A percentile compares a stretch with the other conserved stretches of the same genome.
These are phyloP conservation scores for Batillaria attramentaria DNA, from an alignment of 1,140 invertebrate species.

Conservation along the genomic window DNA sequence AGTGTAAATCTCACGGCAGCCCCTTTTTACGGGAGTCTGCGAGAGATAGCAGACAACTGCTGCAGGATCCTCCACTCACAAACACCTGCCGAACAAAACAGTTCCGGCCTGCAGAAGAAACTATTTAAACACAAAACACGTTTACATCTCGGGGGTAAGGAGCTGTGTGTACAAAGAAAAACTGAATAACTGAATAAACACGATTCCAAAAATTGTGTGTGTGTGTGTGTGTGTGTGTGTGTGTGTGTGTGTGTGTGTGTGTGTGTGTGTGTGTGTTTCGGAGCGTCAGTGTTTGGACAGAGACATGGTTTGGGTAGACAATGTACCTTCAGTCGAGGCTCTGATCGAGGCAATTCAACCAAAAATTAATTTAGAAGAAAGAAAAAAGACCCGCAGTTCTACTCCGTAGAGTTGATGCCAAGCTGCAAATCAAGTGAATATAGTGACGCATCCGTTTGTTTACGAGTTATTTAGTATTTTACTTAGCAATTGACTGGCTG, in stretches of 20 bases:
- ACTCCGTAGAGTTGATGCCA: too few species aligned
- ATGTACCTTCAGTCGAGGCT: not conserved
- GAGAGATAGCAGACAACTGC: too few species aligned
- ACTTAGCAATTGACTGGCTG: too few species aligned
- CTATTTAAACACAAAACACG: too few species aligned
- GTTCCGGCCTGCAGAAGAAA: too few species aligned
- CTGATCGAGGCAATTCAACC: not conserved
- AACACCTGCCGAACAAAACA: too few species aligned
- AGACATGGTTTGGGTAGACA: not conserved
- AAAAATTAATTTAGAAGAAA: not conserved
- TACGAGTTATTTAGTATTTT: too few species aligned
- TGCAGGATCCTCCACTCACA: too few species aligned
- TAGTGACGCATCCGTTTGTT: not conserved
- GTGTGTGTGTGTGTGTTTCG: not conserved
- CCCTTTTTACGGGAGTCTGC: too few species aligned
- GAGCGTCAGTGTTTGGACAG: not conserved
- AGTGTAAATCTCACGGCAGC: too few species aligned
- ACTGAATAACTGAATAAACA: not conserved
- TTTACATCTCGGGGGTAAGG: not conserved
- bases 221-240: slow-evolving; percentile 2
- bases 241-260: slow-evolving; percentile 2
- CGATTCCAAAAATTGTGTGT: not conserved
- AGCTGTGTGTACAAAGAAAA: not conserved
- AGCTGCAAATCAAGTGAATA: too few species aligned
- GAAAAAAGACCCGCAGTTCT: too few species aligned